Percentiles rank a stretch among this genome's conserved stretches.
phyloP scores from a whole-genome alignment of 2,113 vertebrate species.

The Gopherus flavomarginatus region DNA sequence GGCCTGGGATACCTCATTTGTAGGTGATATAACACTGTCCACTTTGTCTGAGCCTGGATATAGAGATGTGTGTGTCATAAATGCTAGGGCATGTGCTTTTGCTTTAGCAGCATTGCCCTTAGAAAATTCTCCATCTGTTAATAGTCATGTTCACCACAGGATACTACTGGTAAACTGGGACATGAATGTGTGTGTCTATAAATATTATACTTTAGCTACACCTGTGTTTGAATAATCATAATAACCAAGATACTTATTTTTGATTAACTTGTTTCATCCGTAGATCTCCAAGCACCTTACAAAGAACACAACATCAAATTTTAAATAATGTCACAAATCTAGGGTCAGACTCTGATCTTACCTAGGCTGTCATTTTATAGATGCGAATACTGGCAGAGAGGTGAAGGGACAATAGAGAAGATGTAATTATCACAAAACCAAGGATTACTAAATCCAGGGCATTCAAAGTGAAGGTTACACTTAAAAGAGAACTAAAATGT shows the following conservation, averaged over 20 bases:
- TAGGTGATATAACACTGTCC: background rate
- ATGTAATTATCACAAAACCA: background rate
- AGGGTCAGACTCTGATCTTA: background rate
- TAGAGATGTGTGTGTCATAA: background rate
- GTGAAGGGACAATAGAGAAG: background rate
- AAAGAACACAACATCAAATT: background rate
- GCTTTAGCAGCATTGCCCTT: no score
- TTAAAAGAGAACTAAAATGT: background rate
- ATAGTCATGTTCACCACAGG: background rate
- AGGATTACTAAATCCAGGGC: background rate
- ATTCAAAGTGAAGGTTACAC: background rate
- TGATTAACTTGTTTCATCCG: background rate
- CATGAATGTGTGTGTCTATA: no score
- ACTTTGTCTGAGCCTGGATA: background rate
- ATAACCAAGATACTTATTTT: background rate
- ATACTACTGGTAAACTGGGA: background rate
- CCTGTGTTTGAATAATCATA: no score
- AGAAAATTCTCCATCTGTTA: background rate
- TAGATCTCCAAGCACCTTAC: background rate
- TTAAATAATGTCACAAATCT: background rate
- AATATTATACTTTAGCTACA: no score
- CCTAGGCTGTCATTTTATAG: background rate
- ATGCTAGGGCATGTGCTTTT: background rate
- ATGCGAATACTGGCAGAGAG: background rate
- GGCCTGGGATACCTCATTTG: background rate